These are phyloP conservation scores for Heliconius cydno DNA, from an alignment of 2,888 invertebrate genomes.

Conservation along the genomic window DNA sequence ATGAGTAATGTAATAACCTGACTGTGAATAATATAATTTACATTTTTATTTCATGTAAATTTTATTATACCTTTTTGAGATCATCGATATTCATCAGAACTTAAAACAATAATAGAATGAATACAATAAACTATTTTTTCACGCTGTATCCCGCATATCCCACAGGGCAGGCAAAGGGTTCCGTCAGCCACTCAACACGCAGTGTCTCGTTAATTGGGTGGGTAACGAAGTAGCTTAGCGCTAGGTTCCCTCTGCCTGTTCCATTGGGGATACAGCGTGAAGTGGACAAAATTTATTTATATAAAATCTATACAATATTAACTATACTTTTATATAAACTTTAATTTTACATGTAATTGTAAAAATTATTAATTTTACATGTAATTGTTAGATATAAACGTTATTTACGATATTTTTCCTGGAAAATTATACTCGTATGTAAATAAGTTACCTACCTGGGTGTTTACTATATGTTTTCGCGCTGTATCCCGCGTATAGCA, in stretches of 20 bases:
- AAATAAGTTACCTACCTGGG: not conserved
- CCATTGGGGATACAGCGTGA: no score
- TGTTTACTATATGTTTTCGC: not conserved
- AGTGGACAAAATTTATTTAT: no score
- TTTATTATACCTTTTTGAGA: slow-evolving; percentile 5
- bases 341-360: no score
- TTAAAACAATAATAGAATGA: no score
- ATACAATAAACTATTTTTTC: not conserved
- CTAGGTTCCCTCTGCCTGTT: no score
- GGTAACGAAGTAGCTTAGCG: not conserved
- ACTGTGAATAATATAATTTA: not conserved
- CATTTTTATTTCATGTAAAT: not conserved
- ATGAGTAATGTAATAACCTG: not conserved
- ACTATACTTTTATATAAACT: no score
- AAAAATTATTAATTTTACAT: no score
- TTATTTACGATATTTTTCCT: no score
- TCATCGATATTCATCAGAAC: not conserved
- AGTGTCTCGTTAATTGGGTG: not conserved
- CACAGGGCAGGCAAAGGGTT: not conserved
- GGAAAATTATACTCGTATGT: no score
- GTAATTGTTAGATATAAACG: no score
- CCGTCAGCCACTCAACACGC: not conserved
- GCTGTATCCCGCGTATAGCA: not conserved
- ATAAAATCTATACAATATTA: no score
- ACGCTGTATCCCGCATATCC: not conserved